A percentile compares a stretch with the other conserved stretches of the same genome.
phyloP scores from a whole-genome alignment of 2,113 vertebrate species.

The Malurus melanocephalus region DNA sequence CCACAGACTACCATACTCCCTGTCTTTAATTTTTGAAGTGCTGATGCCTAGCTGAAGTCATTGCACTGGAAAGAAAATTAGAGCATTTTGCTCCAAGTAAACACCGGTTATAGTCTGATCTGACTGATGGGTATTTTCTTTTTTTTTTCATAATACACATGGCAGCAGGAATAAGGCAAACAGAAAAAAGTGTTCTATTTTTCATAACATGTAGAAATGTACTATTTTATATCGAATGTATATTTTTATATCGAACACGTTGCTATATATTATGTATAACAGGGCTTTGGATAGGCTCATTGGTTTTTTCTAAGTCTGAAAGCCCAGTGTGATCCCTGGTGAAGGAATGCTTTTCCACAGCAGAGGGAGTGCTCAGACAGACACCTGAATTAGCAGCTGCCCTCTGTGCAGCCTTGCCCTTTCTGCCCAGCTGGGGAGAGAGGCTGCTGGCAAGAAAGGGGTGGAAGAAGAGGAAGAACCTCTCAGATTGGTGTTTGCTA shows the following conservation, averaged over 20 bases:
- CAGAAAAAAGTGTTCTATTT: background rate
- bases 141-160: background rate
- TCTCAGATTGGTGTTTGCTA: background rate
- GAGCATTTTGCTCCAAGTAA: background rate
- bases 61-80: background rate
- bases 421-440: background rate
- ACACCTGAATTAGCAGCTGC: background rate
- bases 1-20: background rate
- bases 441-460: background rate
- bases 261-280: background rate
- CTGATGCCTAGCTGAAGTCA: background rate
- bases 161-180: background rate
- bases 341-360: background rate
- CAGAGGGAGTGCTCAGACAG: background rate
- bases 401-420: background rate
- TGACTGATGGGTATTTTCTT: background rate
- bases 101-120: background rate
- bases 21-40: background rate
- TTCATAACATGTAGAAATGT: background rate
- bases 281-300: background rate
- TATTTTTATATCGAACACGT: background rate
- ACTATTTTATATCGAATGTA: background rate
- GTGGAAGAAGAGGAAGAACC: background rate
- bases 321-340: background rate
- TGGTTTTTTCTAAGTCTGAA: background rate